Evolutionary conservation across 2,797 vertebrate genomes (phyloP).

Genomic region (Sardinella longiceps): DNA sequence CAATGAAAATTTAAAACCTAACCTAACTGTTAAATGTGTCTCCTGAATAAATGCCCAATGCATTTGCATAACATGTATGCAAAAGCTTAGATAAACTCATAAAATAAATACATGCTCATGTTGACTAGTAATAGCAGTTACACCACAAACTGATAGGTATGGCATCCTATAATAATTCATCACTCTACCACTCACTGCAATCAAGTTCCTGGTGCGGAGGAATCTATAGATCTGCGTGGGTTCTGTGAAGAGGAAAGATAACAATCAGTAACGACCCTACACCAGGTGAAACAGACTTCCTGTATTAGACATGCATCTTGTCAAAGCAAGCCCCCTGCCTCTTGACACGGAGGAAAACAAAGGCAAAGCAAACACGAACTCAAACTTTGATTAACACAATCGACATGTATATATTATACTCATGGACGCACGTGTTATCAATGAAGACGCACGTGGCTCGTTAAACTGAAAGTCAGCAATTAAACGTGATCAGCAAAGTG

Average conservation of each 20-base stretch:
- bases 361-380: not conserved
- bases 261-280: not conserved
- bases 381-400: not conserved
- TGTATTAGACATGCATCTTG: not conserved
- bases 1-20: not conserved
- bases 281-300: conserved; percentile 1
- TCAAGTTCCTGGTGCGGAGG: conserved; percentile 88
- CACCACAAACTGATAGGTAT: too few species aligned
- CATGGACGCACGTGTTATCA: not conserved
- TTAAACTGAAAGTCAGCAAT: conserved; percentile 18
- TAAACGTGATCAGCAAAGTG: not conserved
- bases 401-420: not conserved
- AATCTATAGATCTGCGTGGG: conserved; percentile 91
- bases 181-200: conserved; percentile 78
- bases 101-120: not conserved
- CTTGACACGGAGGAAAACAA: not conserved
- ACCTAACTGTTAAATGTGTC: not conserved
- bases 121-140: not conserved
- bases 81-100: not conserved
- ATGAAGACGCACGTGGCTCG: conserved; percentile 2
- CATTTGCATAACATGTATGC: not conserved
- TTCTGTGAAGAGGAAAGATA: conserved; percentile 68
- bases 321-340: not conserved
- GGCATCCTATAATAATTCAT: not conserved
- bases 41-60: not conserved